Conservation (phyloP, 2,113 vertebrate genomes). For the Macaca nemestrina region DNA sequence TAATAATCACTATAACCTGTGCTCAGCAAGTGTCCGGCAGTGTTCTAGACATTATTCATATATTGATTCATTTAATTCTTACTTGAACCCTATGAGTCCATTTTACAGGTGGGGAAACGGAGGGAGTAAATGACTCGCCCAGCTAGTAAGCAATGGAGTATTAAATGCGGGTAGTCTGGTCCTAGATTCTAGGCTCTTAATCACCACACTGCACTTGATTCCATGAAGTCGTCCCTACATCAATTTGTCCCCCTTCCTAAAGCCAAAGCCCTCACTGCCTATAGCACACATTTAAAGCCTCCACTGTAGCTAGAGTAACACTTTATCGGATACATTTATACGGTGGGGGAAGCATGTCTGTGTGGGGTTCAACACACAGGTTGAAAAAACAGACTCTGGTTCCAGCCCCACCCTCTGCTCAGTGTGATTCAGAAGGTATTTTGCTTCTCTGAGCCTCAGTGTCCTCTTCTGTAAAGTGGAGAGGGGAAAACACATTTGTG, state of each 20-base stretch:
- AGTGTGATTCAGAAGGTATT: background rate
- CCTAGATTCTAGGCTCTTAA: background rate
- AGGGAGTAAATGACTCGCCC: background rate
- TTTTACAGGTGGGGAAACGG: background rate
- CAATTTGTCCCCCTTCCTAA: background rate
- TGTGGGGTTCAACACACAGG: background rate
- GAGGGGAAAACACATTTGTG: background rate
- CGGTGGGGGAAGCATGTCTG: accelerated
- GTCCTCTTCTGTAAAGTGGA: background rate
- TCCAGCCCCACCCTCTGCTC: background rate
- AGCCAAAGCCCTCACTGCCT: background rate
- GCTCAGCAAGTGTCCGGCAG: background rate
- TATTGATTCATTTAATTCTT: background rate
- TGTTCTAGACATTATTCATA: background rate
- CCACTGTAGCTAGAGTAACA: too few relatives aligned
- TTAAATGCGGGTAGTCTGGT: background rate
- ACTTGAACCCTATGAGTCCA: background rate
- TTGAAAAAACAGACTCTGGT: background rate
- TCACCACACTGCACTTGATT: background rate
- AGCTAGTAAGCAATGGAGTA: background rate
- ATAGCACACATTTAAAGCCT: background rate
- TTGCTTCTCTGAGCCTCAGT: background rate
- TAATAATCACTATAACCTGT: background rate
- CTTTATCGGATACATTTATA: background rate
- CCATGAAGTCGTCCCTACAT: background rate